phyloP scores from a whole-genome alignment of 2,888 invertebrate genomes.

The Metopia argyrocephala region DNA sequence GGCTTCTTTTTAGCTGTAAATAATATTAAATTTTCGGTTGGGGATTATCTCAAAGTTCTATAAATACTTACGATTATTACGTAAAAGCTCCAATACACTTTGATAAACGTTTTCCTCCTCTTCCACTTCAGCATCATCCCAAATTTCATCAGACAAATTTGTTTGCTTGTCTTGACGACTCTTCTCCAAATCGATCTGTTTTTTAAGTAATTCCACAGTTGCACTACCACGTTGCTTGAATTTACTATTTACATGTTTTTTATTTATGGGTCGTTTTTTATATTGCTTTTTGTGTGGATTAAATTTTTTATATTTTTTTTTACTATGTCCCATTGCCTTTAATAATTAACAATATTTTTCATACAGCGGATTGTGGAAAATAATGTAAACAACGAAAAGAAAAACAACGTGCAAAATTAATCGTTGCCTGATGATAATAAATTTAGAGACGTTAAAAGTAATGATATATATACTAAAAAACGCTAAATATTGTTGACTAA shows the following conservation, averaged over 20 bases:
- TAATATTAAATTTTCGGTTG: background rate
- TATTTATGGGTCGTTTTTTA: slow-evolving; percentile 50
- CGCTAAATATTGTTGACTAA: no score
- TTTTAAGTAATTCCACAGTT: slow-evolving; percentile 51
- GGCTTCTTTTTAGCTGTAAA: slow-evolving; percentile 54
- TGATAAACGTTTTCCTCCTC: slow-evolving; percentile 43
- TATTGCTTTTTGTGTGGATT: slow-evolving; percentile 55
- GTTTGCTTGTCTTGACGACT: slow-evolving; percentile 17
- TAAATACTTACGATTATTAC: slow-evolving; percentile 43
- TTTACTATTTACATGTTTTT: slow-evolving; percentile 55
- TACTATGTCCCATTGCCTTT: slow-evolving; percentile 50
- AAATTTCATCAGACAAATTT: background rate
- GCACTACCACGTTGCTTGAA: slow-evolving; percentile 60
- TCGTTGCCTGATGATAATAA: no score
- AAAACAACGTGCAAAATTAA: no score
- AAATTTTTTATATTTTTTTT: slow-evolving; percentile 42
- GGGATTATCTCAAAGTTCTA: no score
- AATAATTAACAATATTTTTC: background rate
- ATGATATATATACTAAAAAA: no score
- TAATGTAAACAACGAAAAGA: slow-evolving; percentile 36
- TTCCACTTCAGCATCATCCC: slow-evolving; percentile 16
- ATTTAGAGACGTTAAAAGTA: background rate
- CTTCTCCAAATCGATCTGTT: slow-evolving; percentile 59
- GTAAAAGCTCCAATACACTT: slow-evolving; percentile 48
- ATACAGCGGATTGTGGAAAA: background rate